These are phyloP conservation scores for Drosophila pseudotakahashii DNA, from an alignment of 2,888 invertebrate species.

Conservation along the genomic window DNA sequence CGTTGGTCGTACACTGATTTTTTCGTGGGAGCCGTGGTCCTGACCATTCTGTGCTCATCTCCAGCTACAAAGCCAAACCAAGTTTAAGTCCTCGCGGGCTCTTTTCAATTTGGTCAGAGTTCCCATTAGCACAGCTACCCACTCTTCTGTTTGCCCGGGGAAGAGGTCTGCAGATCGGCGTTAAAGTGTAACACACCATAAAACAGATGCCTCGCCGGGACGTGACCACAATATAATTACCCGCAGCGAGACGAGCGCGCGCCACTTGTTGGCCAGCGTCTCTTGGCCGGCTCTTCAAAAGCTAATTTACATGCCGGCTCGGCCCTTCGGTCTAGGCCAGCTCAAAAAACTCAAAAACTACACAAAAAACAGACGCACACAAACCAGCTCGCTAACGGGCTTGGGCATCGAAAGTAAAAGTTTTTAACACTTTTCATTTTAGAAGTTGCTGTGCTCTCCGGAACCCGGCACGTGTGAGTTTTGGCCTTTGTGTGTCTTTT, in stretches of 20 bases:
- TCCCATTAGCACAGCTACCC: slow-evolving; percentile 9
- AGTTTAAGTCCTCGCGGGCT: slow-evolving; percentile 1
- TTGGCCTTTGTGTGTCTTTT: slow-evolving; percentile 29
- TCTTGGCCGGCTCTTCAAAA: slow-evolving; percentile 60
- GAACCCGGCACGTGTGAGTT: slow-evolving; percentile 19
- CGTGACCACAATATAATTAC: slow-evolving; percentile 83
- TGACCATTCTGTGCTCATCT: too few species aligned
- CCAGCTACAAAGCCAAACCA: slow-evolving; percentile 7
- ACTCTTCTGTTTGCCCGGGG: slow-evolving; percentile 1
- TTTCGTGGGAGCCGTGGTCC: neutral
- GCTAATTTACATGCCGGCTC: slow-evolving; percentile 69
- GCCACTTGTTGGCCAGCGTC: slow-evolving; percentile 69
- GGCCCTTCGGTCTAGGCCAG: slow-evolving; percentile 29
- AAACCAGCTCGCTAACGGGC: slow-evolving; percentile 15
- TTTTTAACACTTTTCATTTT: slow-evolving; percentile 78
- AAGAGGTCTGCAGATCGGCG: slow-evolving; percentile 49
- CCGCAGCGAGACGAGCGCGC: slow-evolving; percentile 57
- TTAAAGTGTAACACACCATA: slow-evolving; percentile 78
- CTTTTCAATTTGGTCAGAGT: slow-evolving; percentile 20
- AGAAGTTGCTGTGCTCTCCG: slow-evolving; percentile 57
- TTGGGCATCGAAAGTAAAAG: slow-evolving; percentile 72
- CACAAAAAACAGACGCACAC: slow-evolving; percentile 1
- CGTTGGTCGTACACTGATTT: neutral
- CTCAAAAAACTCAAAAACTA: slow-evolving; percentile 43
- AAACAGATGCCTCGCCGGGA: slow-evolving; percentile 78